Conservation (phyloP, 2,888 invertebrate genomes). For the Phorcus lineatus region DNA sequence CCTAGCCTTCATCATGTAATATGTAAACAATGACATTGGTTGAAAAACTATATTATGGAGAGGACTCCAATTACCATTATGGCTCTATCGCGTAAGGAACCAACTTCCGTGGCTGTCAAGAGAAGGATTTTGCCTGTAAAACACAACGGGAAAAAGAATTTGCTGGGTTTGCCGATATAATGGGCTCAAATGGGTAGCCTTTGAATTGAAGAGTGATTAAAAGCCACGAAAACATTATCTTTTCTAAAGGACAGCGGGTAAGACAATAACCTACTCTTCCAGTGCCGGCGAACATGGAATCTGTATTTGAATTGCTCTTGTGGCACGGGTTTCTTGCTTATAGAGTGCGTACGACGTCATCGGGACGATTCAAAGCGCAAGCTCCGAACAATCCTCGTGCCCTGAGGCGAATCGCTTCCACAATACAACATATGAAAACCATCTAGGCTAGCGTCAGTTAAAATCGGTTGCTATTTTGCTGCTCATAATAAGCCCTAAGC, state of each 20-base stretch:
- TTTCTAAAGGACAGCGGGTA: not conserved
- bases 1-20: too few relatives aligned
- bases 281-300: not conserved
- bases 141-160: not conserved
- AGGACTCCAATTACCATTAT: too few relatives aligned
- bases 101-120: not conserved
- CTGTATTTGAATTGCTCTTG: constrained; percentile 10
- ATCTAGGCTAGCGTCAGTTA: constrained; percentile 11
- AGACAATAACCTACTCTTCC: not conserved
- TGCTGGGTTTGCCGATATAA: not conserved
- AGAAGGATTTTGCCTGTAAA: not conserved
- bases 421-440: constrained; percentile 23
- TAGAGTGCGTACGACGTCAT: not conserved
- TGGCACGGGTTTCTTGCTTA: not conserved
- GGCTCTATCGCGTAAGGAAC: not conserved
- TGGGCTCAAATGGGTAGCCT: not conserved
- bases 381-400: not conserved
- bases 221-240: constrained; percentile 15
- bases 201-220: not conserved
- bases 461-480: constrained; percentile 24
- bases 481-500: constrained; percentile 19
- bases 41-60: too few relatives aligned
- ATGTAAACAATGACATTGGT: too few relatives aligned
- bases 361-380: not conserved
- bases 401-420: not conserved